These are phyloP conservation scores for Drosophila anomalata DNA, from an alignment of 2,888 invertebrate genomes.

Conservation along the genomic window DNA sequence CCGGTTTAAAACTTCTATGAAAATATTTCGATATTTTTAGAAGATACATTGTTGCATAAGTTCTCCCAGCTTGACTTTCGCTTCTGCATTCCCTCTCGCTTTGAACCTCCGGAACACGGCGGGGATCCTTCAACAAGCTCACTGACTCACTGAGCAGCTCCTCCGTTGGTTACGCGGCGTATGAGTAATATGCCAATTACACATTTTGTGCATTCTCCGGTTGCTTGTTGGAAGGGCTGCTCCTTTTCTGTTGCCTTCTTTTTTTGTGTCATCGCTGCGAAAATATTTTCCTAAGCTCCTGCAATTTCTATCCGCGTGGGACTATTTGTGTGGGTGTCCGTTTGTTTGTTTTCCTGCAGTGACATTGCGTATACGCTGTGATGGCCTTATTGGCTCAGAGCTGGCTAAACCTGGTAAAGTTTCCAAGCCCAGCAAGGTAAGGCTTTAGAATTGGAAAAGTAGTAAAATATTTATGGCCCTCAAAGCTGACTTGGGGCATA, in stretches of 20 bases:
- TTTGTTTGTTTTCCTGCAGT: conserved; percentile 10
- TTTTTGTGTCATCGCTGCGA: conserved; percentile 14
- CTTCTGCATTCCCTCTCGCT: conserved; percentile 10
- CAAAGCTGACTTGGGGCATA: neutral
- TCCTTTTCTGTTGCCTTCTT: conserved; percentile 6
- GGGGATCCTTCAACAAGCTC: neutral
- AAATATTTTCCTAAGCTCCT: conserved; percentile 34
- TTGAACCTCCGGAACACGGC: conserved; percentile 16
- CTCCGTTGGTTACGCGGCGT: conserved; percentile 3
- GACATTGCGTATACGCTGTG: conserved; percentile 43
- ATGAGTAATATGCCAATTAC: conserved; percentile 52
- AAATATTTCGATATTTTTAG: too few species aligned
- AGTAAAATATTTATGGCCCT: conserved; percentile 22
- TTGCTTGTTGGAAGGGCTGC: conserved; percentile 36
- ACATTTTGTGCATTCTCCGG: conserved; percentile 38
- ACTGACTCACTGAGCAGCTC: conserved; percentile 4
- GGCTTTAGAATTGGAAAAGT: conserved; percentile 7
- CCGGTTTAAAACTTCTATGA: too few species aligned
- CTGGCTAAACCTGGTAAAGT: conserved; percentile 14
- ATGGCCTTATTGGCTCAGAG: conserved; percentile 17
- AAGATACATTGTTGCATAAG: neutral
- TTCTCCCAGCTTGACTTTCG: conserved; percentile 27
- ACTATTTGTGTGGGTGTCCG: conserved; percentile 3
- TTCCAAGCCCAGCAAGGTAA: neutral
- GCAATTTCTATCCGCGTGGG: conserved; percentile 4